Percentiles rank a stretch among this genome's conserved stretches.
phyloP scores from a whole-genome alignment of 2,113 vertebrate species.

The Sprattus sprattus region DNA sequence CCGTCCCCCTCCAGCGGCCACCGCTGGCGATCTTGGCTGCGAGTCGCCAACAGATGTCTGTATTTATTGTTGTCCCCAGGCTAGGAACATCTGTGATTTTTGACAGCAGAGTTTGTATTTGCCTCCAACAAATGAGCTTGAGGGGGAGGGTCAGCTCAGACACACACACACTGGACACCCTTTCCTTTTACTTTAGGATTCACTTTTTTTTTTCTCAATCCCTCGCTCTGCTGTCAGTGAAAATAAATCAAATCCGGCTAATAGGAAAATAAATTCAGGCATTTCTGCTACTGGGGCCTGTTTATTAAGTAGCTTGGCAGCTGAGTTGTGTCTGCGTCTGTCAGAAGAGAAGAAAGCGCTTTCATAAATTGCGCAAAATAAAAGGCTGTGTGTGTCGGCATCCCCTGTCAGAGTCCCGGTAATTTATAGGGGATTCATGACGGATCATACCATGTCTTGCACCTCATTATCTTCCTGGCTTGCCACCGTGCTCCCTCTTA shows the following conservation, averaged over 20 bases:
- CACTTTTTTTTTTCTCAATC: neutral
- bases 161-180: neutral
- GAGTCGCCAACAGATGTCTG: constrained; percentile 22
- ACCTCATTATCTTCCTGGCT: neutral
- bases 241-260: neutral
- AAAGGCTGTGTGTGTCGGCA: neutral
- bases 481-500: neutral
- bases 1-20: neutral
- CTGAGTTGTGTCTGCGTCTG: neutral
- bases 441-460: neutral
- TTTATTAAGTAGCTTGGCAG: constrained; percentile 14
- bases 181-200: neutral
- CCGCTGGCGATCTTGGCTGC: constrained; percentile 12
- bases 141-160: neutral
- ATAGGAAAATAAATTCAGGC: constrained; percentile 10
- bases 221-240: constrained; percentile 10
- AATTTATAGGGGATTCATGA: neutral
- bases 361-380: neutral
- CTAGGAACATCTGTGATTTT: constrained; percentile 39
- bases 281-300: neutral
- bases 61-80: constrained; percentile 35
- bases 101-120: constrained; percentile 18
- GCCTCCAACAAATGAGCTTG: constrained; percentile 1
- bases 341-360: neutral
- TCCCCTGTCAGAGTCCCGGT: neutral